Evolutionary conservation across 1,140 invertebrate genomes (phyloP).

Genomic region (Triops longicaudatus): DNA sequence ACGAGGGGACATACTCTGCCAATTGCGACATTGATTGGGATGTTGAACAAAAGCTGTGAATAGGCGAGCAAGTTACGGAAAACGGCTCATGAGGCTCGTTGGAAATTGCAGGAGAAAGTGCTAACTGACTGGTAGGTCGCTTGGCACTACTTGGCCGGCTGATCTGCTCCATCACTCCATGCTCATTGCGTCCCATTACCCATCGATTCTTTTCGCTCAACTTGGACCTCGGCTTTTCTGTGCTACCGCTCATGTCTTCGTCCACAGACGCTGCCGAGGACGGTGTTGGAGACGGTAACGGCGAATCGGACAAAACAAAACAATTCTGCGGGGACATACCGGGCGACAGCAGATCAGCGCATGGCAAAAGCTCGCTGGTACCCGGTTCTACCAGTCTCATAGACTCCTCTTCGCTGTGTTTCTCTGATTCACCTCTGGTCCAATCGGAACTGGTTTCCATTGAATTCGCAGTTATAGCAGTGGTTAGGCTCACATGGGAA

Average conservation of each 20-base stretch:
- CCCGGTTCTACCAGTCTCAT: slow-evolving; percentile 20
- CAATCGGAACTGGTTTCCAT: neutral
- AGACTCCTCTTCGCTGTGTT: slow-evolving; percentile 17
- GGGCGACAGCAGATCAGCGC: slow-evolving; percentile 26
- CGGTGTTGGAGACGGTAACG: slow-evolving; percentile 22
- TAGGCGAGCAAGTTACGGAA: neutral
- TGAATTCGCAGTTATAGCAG: neutral
- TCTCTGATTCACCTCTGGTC: neutral
- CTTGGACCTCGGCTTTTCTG: neutral
- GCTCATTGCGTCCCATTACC: slow-evolving; percentile 28
- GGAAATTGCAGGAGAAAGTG: neutral
- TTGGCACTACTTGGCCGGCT: slow-evolving; percentile 10
- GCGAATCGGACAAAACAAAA: slow-evolving; percentile 23
- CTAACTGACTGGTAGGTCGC: neutral
- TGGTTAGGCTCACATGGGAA: neutral
- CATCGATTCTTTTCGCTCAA: neutral
- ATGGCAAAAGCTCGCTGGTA: slow-evolving; percentile 24
- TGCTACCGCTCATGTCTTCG: neutral
- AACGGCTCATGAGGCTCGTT: neutral
- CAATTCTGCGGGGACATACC: slow-evolving; percentile 25
- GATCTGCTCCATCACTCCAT: slow-evolving; percentile 26
- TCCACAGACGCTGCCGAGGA: slow-evolving; percentile 23
- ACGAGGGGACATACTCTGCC: neutral
- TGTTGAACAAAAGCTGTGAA: neutral
- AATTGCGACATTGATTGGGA: neutral